Evolutionary conservation across 2,888 invertebrate species (phyloP).

Genomic region (Halictus ligatus): DNA sequence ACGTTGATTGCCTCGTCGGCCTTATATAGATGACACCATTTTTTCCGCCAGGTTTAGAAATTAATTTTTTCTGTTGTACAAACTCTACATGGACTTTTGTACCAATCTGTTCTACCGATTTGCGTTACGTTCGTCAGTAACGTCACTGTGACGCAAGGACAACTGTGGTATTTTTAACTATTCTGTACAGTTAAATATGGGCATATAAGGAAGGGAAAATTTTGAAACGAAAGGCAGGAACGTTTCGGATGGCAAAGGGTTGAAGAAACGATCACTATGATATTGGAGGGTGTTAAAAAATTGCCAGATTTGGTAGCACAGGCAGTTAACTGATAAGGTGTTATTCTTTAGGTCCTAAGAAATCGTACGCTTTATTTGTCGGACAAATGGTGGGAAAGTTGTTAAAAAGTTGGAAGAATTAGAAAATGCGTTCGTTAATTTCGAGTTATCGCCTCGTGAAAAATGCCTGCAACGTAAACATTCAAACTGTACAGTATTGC

Average conservation of each 20-base stretch:
- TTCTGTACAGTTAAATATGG: background rate
- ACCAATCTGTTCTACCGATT: background rate
- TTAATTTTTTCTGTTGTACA: background rate
- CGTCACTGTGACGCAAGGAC: background rate
- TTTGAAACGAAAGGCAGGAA: too few relatives aligned
- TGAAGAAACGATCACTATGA: too few relatives aligned
- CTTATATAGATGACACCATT: background rate
- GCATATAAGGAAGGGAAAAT: background rate
- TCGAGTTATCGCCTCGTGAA: background rate
- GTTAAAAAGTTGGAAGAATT: too few relatives aligned
- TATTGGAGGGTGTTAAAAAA: background rate
- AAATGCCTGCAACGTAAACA: background rate
- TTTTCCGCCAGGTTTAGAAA: background rate
- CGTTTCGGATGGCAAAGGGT: too few relatives aligned
- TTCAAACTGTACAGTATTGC: background rate
- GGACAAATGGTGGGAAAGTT: too few relatives aligned
- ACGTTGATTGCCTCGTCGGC: background rate
- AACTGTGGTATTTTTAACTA: background rate
- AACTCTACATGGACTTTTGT: background rate
- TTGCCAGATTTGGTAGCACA: background rate
- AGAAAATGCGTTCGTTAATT: too few relatives aligned
- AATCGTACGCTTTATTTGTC: too few relatives aligned
- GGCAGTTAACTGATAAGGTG: too few relatives aligned
- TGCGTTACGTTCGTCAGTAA: background rate
- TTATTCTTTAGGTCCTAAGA: too few relatives aligned